Evolutionary conservation across 2,888 invertebrate genomes (phyloP), one percentile per base, ranked within the genome.

Genomic region (Chrysotoxum bicinctum): DNA sequence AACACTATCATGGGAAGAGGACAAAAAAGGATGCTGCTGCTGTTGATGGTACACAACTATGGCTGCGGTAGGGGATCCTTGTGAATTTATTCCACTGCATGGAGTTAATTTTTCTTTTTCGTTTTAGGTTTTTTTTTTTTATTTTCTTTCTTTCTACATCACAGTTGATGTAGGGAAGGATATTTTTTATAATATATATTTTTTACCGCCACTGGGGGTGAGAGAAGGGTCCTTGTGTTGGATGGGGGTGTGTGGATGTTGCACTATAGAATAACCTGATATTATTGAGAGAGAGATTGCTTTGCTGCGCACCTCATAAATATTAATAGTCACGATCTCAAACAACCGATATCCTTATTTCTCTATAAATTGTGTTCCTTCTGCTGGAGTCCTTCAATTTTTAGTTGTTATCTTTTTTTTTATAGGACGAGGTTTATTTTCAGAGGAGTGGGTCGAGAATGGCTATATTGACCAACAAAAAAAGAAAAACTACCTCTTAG

Each of bases 281-380:
- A 69, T 80, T 80, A 75, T 75, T 74, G 74, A 62, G 80, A 54
- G 80, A 54, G 52, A 80, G 81, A 70, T 72, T 81, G 76, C 72
- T 85, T 68, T 82, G 70, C 66, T 74, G 77, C 74, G 70, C 77
- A 78, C 70, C 82, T 86, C 86, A 86, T 86, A 86, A 86, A 86
- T 86, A 86, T 86, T 86, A 82, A 86, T 82, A 74, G 82, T 78
- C 86, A 86, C 86, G 86, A 74, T 82, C 68, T 78, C 54, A 70
- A 50, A 68, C 82, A 60, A 78, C 82, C 78, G 76, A 82, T 82
- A 82, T 69, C 69, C 77, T 77, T 86, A 70, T 74, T 72, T 69
- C 64, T 75, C 81, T 81, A 76, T 84, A 80, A 80, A 80, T 76
- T 56, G 30, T 66, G 62, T 37, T 40, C 43, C 43, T 43, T 48